Base-by-base conservation (phyloP, 37 sponge, comb jelly and placozoan genomes). In the Spongia lamella region DNA sequence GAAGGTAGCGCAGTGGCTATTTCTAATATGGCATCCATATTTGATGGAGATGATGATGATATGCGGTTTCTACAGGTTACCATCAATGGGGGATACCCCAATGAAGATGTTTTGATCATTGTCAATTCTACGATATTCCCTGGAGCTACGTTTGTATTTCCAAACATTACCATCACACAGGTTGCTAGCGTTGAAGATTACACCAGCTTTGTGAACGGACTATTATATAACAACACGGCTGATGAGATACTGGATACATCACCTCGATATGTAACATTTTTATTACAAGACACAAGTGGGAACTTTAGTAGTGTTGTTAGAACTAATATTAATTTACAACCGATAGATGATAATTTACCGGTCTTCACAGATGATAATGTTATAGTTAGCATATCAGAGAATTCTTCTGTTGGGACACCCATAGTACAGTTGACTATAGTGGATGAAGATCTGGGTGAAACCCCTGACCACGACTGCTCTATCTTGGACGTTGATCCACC, bases 341-440 rank as follows among this genome's bases (percentile, higher is more conserved):
- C 90, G 68, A 79, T 90, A 14, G 80, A 90, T 73, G 86, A 90
- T 63, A 77, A 90, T 60, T 34, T 56, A 19, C 82, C 86, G 16
- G 68, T 59, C 9, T 87, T 87, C 38, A 35, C 38, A 17, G 27
- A 53, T 34, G 35, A 15, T 0, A 32, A 30, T 56, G 14, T 57
- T n/a, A 34, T 0, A 56, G 19, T 26, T 15, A 56, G 22, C 5
- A 21, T 72, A 1, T 17, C 32, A 31, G 73, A 72, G 56, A 33
- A 53, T 34, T 19, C 34, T 52, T 7, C 34, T 0, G 36, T 6
- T 55, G 53, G 17, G 0, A 16, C 1, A 19, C 7, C 5, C 47
- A 9, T 43, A 43, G 47, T 72, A 19, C 38, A 56, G 1, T 17
- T 72, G 13, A 54, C 57, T 27, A n/a, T 35, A 16, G 56, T 38